Percentiles rank a stretch among this genome's conserved stretches.
Evolutionary conservation across 2,113 vertebrate genomes (phyloP).

Genomic region (Cygnus buccinator): DNA sequence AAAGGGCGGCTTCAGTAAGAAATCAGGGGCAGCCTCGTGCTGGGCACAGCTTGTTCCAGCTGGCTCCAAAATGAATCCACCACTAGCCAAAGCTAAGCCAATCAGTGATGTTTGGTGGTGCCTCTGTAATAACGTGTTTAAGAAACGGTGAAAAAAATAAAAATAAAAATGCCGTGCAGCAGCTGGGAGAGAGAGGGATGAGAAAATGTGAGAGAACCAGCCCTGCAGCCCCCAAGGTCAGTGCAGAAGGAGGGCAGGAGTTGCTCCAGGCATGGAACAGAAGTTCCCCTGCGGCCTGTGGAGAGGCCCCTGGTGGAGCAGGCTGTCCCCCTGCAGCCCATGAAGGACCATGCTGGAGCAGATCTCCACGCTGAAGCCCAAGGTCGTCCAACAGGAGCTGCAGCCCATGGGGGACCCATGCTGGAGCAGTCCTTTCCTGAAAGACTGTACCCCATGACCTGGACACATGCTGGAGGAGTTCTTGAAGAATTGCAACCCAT

Average conservation of each 20-base stretch:
- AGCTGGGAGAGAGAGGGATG: not conserved
- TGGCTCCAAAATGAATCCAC: not conserved
- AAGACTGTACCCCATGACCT: not conserved
- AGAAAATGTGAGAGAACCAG: not conserved
- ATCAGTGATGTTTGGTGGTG: not conserved
- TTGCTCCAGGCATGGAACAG: not conserved
- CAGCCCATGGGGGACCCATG: accelerated
- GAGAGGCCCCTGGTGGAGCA: no score
- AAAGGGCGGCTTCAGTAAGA: not conserved
- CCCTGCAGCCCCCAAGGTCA: not conserved
- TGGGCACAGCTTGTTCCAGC: not conserved
- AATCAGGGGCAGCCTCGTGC: no score
- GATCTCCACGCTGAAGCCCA: no score
- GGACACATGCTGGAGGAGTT: not conserved
- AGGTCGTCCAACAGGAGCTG: not conserved
- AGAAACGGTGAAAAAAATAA: not conserved
- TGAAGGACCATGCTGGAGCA: accelerated
- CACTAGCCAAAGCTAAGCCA: not conserved
- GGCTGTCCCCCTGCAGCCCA: not conserved
- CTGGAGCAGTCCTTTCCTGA: not conserved
- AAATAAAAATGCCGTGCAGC: not conserved
- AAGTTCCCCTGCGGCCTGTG: not conserved
- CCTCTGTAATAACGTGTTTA: not conserved
- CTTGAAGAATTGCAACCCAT: not conserved
- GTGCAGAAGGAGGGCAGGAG: not conserved